Percentiles rank a stretch among this genome's conserved stretches.
phyloP scores from a whole-genome alignment of 2,113 vertebrate species.

The Eudyptes chrysolophus region DNA sequence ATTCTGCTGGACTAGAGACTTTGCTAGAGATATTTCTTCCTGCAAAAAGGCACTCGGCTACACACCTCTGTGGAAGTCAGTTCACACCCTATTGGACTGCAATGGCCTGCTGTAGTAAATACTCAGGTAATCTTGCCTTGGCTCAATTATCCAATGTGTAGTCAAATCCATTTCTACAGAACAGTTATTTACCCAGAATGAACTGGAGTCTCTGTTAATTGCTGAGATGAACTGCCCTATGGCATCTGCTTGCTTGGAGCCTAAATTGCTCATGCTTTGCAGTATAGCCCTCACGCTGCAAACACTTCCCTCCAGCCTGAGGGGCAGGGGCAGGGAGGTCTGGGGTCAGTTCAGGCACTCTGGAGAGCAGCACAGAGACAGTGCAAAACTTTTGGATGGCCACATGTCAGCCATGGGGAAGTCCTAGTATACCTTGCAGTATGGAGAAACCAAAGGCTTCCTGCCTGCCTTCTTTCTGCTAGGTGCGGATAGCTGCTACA shows the following conservation, averaged over 20 bases:
- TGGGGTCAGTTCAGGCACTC: not conserved
- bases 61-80: not conserved
- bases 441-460: not conserved
- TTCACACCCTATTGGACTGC: not conserved
- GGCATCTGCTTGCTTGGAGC: not conserved
- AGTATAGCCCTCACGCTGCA: not conserved
- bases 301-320: not conserved
- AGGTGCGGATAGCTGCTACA: not conserved
- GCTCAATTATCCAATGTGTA: not conserved
- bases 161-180: not conserved
- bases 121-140: not conserved
- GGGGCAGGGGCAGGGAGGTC: not conserved
- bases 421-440: not conserved
- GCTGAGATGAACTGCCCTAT: not conserved
- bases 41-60: not conserved
- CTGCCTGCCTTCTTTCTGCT: not conserved
- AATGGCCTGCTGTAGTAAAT: not conserved
- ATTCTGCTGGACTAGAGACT: not conserved
- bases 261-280: not conserved
- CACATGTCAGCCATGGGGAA: not conserved
- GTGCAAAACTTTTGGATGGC: not conserved
- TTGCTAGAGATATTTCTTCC: not conserved
- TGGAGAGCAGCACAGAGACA: not conserved
- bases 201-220: not conserved
- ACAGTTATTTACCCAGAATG: not conserved